A percentile compares a stretch with the other conserved stretches of the same genome.
Conservation (phyloP, 2,797 vertebrate species). For the Cyclopterus lumpus region DNA sequence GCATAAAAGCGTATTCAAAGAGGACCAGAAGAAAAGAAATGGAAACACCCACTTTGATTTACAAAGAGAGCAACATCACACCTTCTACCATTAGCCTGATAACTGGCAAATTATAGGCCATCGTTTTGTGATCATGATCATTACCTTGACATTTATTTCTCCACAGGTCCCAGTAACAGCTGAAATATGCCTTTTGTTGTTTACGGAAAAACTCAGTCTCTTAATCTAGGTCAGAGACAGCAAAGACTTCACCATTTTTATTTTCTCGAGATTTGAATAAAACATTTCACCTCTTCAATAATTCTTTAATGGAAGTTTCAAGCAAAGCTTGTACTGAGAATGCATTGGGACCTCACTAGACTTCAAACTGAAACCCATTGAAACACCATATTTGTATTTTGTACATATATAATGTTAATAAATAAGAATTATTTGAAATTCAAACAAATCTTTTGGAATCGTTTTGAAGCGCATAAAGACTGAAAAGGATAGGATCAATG, state of each 20-base stretch:
- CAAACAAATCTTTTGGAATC: not conserved
- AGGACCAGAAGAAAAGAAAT: slow-evolving; percentile 21
- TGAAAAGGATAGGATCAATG: slow-evolving; percentile 16
- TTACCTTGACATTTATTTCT: slow-evolving; percentile 25
- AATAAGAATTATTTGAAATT: not conserved
- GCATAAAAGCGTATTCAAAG: slow-evolving; percentile 31
- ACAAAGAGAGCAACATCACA: slow-evolving; percentile 26
- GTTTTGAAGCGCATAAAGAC: not conserved
- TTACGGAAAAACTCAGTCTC: slow-evolving; percentile 40
- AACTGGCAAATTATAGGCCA: slow-evolving; percentile 13
- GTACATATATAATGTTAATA: not conserved
- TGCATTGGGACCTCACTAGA: slow-evolving; percentile 24
- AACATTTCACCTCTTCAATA: slow-evolving; percentile 69
- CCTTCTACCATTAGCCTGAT: slow-evolving; percentile 13
- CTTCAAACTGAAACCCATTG: slow-evolving; percentile 41
- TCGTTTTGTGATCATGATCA: slow-evolving; percentile 37
- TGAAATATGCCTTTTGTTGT: slow-evolving; percentile 52
- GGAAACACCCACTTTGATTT: slow-evolving; percentile 32
- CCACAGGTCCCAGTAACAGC: slow-evolving; percentile 9
- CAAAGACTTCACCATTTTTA: slow-evolving; percentile 42
- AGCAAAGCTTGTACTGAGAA: slow-evolving; percentile 41
- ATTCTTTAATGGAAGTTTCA: slow-evolving; percentile 64
- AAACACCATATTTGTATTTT: slow-evolving; percentile 35
- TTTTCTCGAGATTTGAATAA: slow-evolving; percentile 61
- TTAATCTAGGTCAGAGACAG: slow-evolving; percentile 62